phyloP scores from a whole-genome alignment of 2,888 invertebrate species.

The Sinohyriopsis cumingii region DNA sequence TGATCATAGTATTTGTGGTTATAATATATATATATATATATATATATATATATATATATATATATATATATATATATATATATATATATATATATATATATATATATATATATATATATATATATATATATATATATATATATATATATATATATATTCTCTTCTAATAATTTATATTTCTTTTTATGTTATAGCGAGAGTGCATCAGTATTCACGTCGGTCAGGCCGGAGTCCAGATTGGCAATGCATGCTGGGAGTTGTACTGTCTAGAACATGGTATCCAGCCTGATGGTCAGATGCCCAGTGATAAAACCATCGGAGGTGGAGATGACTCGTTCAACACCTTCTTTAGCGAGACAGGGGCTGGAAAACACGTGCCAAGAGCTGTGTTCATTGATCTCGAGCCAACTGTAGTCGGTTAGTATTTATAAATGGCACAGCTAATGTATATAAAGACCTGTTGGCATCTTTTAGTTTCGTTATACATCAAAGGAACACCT shows the following conservation, averaged over 20 bases:
- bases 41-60: no score
- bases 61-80: no score
- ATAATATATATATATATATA: no score
- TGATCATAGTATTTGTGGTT: no score
- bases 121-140: no score
- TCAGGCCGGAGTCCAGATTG: conserved; percentile 75
- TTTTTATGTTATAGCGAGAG: conserved; percentile 30
- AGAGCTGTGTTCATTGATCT: conserved; percentile 94
- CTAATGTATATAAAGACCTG: no score
- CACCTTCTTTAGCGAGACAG: conserved; percentile 85
- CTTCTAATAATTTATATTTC: no score
- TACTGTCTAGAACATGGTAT: conserved; percentile 76
- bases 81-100: no score
- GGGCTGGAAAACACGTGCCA: conserved; percentile 95
- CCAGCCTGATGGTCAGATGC: conserved; percentile 75
- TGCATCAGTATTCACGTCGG: conserved; percentile 74
- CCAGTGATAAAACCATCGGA: conserved; percentile 85
- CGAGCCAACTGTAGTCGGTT: conserved; percentile 95
- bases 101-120: no score
- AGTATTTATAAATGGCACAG: conserved; percentile 53
- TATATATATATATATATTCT: no score
- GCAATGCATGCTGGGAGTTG: conserved; percentile 76
- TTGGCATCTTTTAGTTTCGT: no score
- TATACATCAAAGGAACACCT: no score
- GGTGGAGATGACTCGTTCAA: conserved; percentile 89